Conservation (phyloP, 2,113 vertebrate species). For the Pluvialis apricaria region DNA sequence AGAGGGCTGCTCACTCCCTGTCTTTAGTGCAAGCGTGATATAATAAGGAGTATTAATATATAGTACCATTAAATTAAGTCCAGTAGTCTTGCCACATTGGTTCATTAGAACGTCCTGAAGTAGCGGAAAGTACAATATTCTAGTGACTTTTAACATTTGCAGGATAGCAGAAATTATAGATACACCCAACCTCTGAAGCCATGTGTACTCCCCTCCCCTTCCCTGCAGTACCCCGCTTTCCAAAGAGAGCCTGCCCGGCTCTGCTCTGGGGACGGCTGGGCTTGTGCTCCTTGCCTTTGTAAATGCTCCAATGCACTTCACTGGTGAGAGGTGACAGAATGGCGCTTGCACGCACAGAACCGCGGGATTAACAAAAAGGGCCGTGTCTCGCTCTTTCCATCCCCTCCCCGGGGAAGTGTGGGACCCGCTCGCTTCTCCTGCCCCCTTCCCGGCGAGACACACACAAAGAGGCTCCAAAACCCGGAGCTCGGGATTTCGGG, state of each 20-base stretch:
- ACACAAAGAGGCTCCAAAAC: constrained; percentile 21
- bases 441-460: constrained; percentile 12
- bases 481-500: constrained; percentile 11
- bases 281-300: constrained; percentile 62
- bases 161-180: constrained; percentile 72
- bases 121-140: constrained; percentile 77
- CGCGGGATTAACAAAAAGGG: background rate
- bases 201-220: constrained; percentile 62
- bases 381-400: constrained; percentile 1
- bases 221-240: constrained; percentile 62
- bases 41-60: constrained; percentile 82
- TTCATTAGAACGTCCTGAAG: constrained; percentile 79
- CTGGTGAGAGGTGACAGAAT: constrained; percentile 39
- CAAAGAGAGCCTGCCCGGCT: constrained; percentile 6
- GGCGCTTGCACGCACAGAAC: constrained; percentile 7
- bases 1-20: constrained; percentile 73
- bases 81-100: constrained; percentile 88
- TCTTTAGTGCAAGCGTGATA: constrained; percentile 78
- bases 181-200: constrained; percentile 65
- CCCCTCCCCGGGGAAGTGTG: background rate
- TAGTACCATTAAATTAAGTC: constrained; percentile 85
- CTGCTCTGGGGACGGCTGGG: constrained; percentile 26
- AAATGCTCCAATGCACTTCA: constrained; percentile 8
- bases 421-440: background rate
- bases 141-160: constrained; percentile 83